Evolutionary conservation across 2,113 vertebrate genomes (phyloP).

Genomic region (Gymnobelideus leadbeateri): DNA sequence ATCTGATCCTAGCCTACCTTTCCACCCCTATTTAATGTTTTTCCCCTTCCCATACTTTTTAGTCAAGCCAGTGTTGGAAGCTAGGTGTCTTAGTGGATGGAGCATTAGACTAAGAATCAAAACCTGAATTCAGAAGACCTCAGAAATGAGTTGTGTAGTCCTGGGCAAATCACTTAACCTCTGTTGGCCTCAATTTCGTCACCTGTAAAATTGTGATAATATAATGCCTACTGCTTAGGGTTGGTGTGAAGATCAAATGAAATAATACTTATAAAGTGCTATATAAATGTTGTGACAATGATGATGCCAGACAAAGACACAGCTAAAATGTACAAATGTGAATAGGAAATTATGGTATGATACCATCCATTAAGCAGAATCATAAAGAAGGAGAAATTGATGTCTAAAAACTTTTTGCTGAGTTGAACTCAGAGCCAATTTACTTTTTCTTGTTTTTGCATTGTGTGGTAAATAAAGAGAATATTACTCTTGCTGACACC

Average conservation of each 20-base stretch:
- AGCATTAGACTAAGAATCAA: background rate
- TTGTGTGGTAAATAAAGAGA: background rate
- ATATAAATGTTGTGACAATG: background rate
- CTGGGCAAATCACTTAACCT: background rate
- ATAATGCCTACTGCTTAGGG: background rate
- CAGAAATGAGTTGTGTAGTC: conserved; percentile 16
- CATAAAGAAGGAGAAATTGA: background rate
- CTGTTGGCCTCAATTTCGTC: background rate
- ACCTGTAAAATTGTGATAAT: conserved; percentile 12
- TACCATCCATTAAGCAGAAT: background rate
- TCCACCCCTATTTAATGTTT: background rate
- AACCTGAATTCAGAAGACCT: background rate
- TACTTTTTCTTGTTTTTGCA: background rate
- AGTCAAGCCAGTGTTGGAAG: background rate
- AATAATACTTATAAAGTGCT: background rate
- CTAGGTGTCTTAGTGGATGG: background rate
- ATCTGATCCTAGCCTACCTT: background rate
- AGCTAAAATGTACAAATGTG: background rate
- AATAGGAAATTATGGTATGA: background rate
- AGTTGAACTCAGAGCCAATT: background rate
- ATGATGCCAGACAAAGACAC: background rate
- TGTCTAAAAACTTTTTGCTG: background rate
- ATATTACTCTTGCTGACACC: background rate
- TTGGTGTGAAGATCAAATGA: background rate
- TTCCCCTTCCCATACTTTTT: background rate